Percentiles rank a stretch among this genome's conserved stretches.
Conservation (phyloP, 1,140 invertebrate species). For the Polypedilum pembai region DNA sequence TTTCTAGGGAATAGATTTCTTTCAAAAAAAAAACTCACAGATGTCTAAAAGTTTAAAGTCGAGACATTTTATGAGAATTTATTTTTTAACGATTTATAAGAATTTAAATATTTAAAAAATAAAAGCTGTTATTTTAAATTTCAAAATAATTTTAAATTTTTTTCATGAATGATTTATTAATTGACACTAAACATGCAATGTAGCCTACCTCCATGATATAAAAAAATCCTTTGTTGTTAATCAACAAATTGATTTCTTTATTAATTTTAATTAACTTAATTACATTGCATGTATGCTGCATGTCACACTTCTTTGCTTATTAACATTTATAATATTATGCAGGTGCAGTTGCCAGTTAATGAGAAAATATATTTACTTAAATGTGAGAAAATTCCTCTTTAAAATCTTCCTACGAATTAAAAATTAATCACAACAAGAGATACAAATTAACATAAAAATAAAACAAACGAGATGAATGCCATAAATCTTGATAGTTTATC, state of each 20-base stretch:
- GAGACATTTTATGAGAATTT: no score
- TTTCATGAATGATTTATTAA: no score
- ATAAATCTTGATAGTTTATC: neutral
- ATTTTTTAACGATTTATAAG: no score
- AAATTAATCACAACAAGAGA: neutral
- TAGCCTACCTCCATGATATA: no score
- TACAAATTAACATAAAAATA: neutral
- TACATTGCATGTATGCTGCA: neutral
- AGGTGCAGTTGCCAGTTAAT: neutral
- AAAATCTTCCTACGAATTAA: neutral
- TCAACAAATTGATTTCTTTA: neutral
- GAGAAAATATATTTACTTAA: neutral
- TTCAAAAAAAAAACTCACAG: no score
- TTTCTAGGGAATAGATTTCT: no score
- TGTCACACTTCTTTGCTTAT: neutral
- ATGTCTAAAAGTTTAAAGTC: no score
- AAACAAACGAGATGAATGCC: neutral
- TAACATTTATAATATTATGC: neutral
- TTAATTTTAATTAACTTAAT: slow-evolving; percentile 6
- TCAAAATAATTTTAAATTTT: no score
- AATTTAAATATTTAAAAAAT: no score
- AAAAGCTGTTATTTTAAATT: no score
- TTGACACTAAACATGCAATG: no score
- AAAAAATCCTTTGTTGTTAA: no score
- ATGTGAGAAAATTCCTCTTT: neutral